These are phyloP conservation scores for Tethya wilhelma DNA, from an alignment of 37 sponge, comb jelly and placozoan species.

Conservation along the genomic window DNA sequence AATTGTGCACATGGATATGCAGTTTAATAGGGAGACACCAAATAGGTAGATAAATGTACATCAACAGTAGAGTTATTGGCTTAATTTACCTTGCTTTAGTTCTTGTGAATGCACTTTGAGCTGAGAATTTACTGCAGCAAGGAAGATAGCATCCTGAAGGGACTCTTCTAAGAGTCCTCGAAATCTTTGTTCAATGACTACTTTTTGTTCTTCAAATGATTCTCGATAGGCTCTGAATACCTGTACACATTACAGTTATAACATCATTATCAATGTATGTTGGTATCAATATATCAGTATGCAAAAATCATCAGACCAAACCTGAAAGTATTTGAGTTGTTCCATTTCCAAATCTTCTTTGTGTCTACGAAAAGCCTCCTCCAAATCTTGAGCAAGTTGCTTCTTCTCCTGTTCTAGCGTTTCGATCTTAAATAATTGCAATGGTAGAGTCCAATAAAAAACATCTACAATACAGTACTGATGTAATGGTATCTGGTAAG, in stretches of 20 bases:
- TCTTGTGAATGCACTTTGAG: not conserved
- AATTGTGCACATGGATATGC: no score
- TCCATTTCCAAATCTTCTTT: constrained; percentile 7
- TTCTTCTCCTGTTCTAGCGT: constrained; percentile 6
- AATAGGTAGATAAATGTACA: no score
- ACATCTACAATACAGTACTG: constrained; percentile 4
- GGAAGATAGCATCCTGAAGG: constrained; percentile 3
- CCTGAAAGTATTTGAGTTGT: constrained; percentile 7
- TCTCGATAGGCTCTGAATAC: constrained; percentile 4
- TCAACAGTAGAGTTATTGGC: no score
- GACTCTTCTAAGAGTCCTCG: not conserved
- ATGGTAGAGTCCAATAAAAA: not conserved
- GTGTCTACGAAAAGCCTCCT: not conserved
- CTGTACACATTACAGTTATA: not conserved
- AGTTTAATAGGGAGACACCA: no score
- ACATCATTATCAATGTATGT: not conserved
- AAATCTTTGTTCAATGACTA: constrained; percentile 3
- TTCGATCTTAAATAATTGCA: not conserved
- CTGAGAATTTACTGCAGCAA: not conserved
- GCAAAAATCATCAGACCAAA: not conserved
- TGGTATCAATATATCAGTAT: not conserved
- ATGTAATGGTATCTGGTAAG: not conserved
- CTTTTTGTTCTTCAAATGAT: not conserved
- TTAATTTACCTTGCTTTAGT: not conserved
- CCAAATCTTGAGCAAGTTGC: not conserved